Evolutionary conservation across 2,797 vertebrate genomes (phyloP), one percentile per base, ranked within the genome.

Genomic region (Oreonectes daqikongensis): DNA sequence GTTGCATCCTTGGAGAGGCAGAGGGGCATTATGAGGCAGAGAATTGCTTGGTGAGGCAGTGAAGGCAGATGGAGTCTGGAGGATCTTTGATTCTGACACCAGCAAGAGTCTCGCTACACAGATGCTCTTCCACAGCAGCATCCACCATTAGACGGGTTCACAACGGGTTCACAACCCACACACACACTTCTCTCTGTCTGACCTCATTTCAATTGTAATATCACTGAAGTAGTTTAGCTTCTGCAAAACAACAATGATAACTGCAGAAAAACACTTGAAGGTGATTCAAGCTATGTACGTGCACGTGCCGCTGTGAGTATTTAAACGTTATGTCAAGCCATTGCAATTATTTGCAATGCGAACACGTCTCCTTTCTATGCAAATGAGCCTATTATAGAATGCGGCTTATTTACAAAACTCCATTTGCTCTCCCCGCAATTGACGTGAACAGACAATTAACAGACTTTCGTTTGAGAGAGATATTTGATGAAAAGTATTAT

Each of bases 61-160:
- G 20, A 20, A 24, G 22, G 77, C 69, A 73, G 52, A 79, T 72
- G 69, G 70, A 53, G 71, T 40, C 72, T 63, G 50, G 50, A 52
- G 28, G 18, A 69, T 69, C 53, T 74, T 55, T 74, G 65, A 73
- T 72, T 74, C 10, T 50, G 52, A 63, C 61, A 63, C 68, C 52
- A 73, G 28, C 12, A 17, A 6, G n/a, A 60, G 57, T 61, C 70
- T 61, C 48, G 48, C 55, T 57, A 35, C 17, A n/a, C 71, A 74
- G 70, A 63, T 79, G 78, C 61, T 79, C 24, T n/a, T 52, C 18
- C 6, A 57, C 44, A 38, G 48, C 8, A 17, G n/a, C 40, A 63
- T n/a, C 48, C 69, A 48, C 32, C 18, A 61, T 79, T 68, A 79
- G 46, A 52, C 24, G 46, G 55, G 78, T 79, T 79, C 78, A 61